Evolutionary conservation across 2,797 vertebrate species (phyloP).

Genomic region (Sebastes minor): DNA sequence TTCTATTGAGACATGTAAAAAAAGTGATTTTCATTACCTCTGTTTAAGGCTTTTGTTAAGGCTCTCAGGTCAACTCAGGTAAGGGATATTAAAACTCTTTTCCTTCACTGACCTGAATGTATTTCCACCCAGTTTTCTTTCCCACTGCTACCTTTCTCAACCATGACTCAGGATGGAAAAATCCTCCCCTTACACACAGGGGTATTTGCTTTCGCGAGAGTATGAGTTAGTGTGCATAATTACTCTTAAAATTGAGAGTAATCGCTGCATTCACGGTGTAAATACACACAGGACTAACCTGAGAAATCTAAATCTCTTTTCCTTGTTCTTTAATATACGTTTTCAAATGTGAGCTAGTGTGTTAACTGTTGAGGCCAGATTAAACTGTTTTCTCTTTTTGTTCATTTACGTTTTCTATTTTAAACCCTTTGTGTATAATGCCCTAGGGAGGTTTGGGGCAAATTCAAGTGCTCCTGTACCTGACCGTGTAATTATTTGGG

Average conservation of each 20-base stretch:
- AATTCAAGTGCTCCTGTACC: constrained; percentile 34
- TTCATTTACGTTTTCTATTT: constrained; percentile 34
- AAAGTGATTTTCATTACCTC: neutral
- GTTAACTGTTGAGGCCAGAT: constrained; percentile 27
- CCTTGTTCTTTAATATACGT: constrained; percentile 10
- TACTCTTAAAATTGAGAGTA: constrained; percentile 53
- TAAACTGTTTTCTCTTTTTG: constrained; percentile 11
- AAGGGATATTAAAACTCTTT: neutral
- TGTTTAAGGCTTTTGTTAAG: neutral
- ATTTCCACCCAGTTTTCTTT: neutral
- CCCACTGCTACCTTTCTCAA: constrained; percentile 8
- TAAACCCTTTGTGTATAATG: constrained; percentile 26
- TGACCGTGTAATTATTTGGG: constrained; percentile 55
- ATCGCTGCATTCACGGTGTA: constrained; percentile 40
- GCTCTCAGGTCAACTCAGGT: constrained; percentile 12
- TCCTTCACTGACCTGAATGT: neutral
- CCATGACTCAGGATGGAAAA: constrained; percentile 48
- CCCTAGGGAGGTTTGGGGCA: constrained; percentile 5
- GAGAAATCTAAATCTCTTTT: constrained; percentile 15
- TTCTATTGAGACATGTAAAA: neutral
- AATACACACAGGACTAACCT: constrained; percentile 29
- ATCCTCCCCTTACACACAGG: constrained; percentile 19
- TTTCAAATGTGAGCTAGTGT: constrained; percentile 8
- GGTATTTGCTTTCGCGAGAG: constrained; percentile 31
- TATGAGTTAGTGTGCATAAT: constrained; percentile 47